A percentile compares a stretch with the other conserved stretches of the same genome.
Conservation (phyloP, 2,797 vertebrate species). For the Acipenser oxyrinchus region DNA sequence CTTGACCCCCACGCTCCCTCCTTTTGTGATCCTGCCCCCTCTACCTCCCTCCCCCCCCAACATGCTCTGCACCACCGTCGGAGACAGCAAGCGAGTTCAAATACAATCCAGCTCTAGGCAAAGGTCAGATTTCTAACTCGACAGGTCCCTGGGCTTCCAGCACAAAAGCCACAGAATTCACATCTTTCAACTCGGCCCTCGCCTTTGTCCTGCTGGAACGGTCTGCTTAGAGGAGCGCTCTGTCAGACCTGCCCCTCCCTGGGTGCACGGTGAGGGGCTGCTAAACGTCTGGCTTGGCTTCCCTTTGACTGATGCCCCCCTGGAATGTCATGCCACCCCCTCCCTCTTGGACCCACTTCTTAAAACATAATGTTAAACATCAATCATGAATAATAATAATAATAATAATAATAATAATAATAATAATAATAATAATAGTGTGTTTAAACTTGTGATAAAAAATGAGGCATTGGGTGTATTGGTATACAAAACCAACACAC, state of each 20-base stretch:
- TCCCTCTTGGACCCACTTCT: constrained; percentile 29
- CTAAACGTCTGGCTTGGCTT: constrained; percentile 61
- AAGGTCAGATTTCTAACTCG: constrained; percentile 77
- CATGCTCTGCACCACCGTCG: constrained; percentile 52
- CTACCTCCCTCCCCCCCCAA: constrained; percentile 9
- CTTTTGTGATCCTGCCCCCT: constrained; percentile 35
- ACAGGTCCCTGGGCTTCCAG: constrained; percentile 64
- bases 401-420: too few relatives aligned
- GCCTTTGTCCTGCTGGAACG: constrained; percentile 62
- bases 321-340: constrained; percentile 57
- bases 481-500: too few relatives aligned
- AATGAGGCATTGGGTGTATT: too few relatives aligned
- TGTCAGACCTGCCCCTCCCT: constrained; percentile 66
- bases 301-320: constrained; percentile 71
- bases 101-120: constrained; percentile 66
- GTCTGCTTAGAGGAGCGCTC: constrained; percentile 55
- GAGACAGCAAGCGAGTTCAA: constrained; percentile 63
- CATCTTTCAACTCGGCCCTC: constrained; percentile 66
- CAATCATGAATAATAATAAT: too few relatives aligned
- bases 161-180: constrained; percentile 76
- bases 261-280: constrained; percentile 67
- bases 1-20: constrained; percentile 32
- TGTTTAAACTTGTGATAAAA: too few relatives aligned
- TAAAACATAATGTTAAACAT: neutral
- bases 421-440: too few relatives aligned